A percentile compares a stretch with the other conserved stretches of the same genome.
Conservation (phyloP, 1,140 invertebrate species). For the Drosophila kohkoa region DNA sequence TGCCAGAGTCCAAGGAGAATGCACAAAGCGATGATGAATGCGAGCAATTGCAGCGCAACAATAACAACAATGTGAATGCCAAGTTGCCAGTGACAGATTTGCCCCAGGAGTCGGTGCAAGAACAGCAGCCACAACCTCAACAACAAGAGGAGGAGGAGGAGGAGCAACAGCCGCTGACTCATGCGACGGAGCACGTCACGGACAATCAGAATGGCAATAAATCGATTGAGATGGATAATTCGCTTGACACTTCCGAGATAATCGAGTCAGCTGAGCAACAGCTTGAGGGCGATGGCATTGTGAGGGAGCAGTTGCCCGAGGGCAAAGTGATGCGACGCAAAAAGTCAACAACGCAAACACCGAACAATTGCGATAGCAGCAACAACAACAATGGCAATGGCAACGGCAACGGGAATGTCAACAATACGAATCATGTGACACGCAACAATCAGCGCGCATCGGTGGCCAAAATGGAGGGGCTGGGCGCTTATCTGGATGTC, state of each 20-base stretch:
- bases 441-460: slow-evolving; percentile 86
- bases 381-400: too few relatives aligned
- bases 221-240: slow-evolving; percentile 52
- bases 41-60: slow-evolving; percentile 33
- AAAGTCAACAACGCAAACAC: slow-evolving; percentile 71
- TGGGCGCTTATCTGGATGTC: slow-evolving; percentile 66
- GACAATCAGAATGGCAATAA: slow-evolving; percentile 84
- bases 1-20: slow-evolving; percentile 44
- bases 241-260: slow-evolving; percentile 41
- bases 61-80: slow-evolving; percentile 42
- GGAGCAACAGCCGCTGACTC: slow-evolving; percentile 5
- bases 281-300: slow-evolving; percentile 86
- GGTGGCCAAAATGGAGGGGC: slow-evolving; percentile 86
- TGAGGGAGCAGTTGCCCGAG: slow-evolving; percentile 88
- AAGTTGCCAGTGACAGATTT: slow-evolving; percentile 5
- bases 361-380: slow-evolving; percentile 47
- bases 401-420: slow-evolving; percentile 38
- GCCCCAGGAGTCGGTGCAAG: slow-evolving; percentile 20
- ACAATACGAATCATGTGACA: slow-evolving; percentile 79
- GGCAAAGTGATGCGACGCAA: slow-evolving; percentile 87
- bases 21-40: slow-evolving; percentile 71
- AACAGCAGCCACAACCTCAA: slow-evolving; percentile 8
- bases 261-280: slow-evolving; percentile 29
- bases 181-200: slow-evolving; percentile 35
- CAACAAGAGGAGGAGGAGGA: slow-evolving; percentile 7